Evolutionary conservation across 1,140 invertebrate species (phyloP).

Genomic region (Artemia franciscana): DNA sequence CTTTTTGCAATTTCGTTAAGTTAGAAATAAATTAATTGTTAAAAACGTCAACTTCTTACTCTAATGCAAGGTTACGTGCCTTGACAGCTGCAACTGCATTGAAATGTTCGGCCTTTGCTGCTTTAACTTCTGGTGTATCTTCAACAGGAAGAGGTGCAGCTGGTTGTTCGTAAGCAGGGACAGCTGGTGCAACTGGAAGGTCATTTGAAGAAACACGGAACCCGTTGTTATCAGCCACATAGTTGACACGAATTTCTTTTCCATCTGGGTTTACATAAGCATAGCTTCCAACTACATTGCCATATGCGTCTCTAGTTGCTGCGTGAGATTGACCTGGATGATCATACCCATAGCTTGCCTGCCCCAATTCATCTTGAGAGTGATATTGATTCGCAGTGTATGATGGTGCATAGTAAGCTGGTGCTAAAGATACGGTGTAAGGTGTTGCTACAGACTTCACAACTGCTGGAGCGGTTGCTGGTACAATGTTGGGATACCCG

Average conservation of each 20-base stretch:
- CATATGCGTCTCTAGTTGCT: constrained; percentile 23
- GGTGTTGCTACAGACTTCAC: too few species aligned
- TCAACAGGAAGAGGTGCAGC: constrained; percentile 13
- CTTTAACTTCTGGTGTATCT: constrained; percentile 16
- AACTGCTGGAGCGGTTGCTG: too few species aligned
- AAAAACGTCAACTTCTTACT: too few species aligned
- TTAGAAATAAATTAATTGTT: too few species aligned
- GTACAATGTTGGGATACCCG: too few species aligned
- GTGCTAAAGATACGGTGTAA: too few species aligned
- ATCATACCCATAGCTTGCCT: constrained; percentile 28
- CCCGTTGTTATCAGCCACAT: constrained; percentile 24
- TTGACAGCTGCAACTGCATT: neutral
- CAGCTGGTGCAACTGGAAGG: constrained; percentile 19
- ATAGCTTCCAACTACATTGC: constrained; percentile 28
- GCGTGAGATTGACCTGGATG: constrained; percentile 27
- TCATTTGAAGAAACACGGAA: constrained; percentile 28
- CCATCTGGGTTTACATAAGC: constrained; percentile 29
- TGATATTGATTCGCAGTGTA: constrained; percentile 22
- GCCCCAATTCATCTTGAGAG: constrained; percentile 28
- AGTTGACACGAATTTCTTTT: constrained; percentile 25
- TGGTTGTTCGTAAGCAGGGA: neutral
- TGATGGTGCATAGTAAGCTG: too few species aligned
- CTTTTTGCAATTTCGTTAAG: too few species aligned
- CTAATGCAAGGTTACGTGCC: too few species aligned
- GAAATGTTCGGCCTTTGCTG: constrained; percentile 4